Conservation (phyloP, 2,113 vertebrate species). For the Aptenodytes patagonicus region DNA sequence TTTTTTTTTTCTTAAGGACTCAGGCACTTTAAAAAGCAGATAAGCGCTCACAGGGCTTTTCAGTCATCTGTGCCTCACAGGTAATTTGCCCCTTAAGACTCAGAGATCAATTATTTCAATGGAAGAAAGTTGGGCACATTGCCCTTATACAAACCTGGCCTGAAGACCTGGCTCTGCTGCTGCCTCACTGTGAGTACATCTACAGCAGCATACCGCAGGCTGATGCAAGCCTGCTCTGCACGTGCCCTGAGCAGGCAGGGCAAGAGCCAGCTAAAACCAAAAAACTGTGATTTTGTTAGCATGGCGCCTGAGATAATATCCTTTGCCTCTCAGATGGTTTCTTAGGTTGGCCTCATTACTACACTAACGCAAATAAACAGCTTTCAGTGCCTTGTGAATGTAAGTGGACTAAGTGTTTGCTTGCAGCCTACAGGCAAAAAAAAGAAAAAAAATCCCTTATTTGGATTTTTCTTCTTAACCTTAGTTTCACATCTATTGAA, state of each 20-base stretch:
- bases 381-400: not conserved
- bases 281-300: not conserved
- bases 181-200: fast-evolving
- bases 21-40: not conserved
- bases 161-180: not conserved
- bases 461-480: not conserved
- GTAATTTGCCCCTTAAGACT: not conserved
- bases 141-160: not conserved
- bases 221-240: not conserved
- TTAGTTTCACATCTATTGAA: not conserved
- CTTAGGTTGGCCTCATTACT: not conserved
- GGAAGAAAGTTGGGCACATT: not conserved
- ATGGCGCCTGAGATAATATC: not conserved
- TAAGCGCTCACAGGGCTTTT: not conserved
- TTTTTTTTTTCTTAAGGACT: not conserved
- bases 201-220: not conserved
- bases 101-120: not conserved
- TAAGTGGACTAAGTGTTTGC: not conserved
- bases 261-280: not conserved
- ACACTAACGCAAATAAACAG: not conserved
- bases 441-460: not conserved
- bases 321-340: not conserved
- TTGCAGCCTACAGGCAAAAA: not conserved
- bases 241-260: not conserved
- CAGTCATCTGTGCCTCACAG: not conserved